phyloP scores from a whole-genome alignment of 92 coral and sea anemone species.

The Scolanthus callimorphus region DNA sequence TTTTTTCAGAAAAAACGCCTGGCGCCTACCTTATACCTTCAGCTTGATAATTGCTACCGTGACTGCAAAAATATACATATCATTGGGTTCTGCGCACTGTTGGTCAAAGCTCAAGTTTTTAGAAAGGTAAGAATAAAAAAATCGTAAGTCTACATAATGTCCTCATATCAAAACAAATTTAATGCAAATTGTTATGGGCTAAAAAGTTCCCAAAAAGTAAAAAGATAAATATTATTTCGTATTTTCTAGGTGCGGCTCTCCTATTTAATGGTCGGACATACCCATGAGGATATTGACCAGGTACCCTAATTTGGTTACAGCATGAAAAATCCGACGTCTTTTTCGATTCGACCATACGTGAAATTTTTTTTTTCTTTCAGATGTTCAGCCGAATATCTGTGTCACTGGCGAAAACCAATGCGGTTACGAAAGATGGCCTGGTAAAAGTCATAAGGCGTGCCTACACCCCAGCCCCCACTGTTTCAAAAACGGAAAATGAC shows the following conservation, averaged over 20 bases:
- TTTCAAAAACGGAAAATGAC: constrained; percentile 21
- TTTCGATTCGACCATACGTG: background rate
- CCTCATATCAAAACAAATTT: too few species aligned
- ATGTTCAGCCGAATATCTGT: constrained; percentile 55
- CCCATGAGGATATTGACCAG: constrained; percentile 53
- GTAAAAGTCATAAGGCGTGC: constrained; percentile 17
- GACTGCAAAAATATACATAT: constrained; percentile 41
- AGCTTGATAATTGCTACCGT: too few species aligned
- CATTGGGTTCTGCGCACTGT: constrained; percentile 43
- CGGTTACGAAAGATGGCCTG: constrained; percentile 44
- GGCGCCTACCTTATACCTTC: constrained; percentile 41
- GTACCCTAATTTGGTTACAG: constrained; percentile 16
- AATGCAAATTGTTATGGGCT: too few species aligned
- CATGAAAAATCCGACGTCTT: background rate
- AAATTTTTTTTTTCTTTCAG: constrained; percentile 4
- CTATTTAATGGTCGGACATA: constrained; percentile 53
- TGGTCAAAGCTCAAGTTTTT: constrained; percentile 36
- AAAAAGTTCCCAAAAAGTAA: too few species aligned
- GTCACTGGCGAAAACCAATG: constrained; percentile 19
- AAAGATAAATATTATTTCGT: too few species aligned
- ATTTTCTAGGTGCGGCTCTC: constrained; percentile 44
- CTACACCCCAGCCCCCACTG: constrained; percentile 34
- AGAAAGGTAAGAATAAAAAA: constrained; percentile 30
- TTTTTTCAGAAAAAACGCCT: constrained; percentile 15
- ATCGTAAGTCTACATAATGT: too few species aligned